Evolutionary conservation across 2,797 vertebrate genomes (phyloP).

Genomic region (Denticeps clupeoides): DNA sequence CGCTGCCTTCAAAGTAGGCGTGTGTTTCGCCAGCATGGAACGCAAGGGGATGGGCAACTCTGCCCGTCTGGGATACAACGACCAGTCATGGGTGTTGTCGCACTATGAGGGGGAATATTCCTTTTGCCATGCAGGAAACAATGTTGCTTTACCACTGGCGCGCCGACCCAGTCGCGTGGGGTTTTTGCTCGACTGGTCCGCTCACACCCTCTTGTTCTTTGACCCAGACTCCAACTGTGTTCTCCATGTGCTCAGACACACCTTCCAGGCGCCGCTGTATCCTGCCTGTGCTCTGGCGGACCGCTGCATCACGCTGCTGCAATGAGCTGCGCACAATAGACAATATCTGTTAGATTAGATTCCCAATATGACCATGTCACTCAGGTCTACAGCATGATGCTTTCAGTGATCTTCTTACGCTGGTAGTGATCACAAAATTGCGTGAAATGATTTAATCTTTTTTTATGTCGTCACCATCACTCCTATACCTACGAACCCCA

Average conservation of each 20-base stretch:
- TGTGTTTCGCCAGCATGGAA: conserved; percentile 72
- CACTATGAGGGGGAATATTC: conserved; percentile 74
- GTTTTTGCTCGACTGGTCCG: conserved; percentile 73
- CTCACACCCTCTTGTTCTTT: conserved; percentile 73
- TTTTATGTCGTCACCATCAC: no score
- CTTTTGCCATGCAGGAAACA: conserved; percentile 66
- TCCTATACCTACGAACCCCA: no score
- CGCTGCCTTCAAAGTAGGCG: conserved; percentile 82
- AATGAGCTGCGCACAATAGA: conserved; percentile 25
- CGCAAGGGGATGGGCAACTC: conserved; percentile 72
- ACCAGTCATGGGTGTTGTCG: conserved; percentile 80
- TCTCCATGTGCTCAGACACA: conserved; percentile 52
- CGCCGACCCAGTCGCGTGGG: conserved; percentile 61
- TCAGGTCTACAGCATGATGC: no score
- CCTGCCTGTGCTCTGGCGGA: conserved; percentile 77
- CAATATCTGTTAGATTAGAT: no score
- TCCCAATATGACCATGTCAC: no score
- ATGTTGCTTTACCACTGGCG: conserved; percentile 52
- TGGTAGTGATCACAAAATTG: no score
- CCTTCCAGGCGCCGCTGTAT: conserved; percentile 63
- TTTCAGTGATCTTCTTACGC: no score
- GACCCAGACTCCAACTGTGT: conserved; percentile 62
- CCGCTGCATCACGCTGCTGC: conserved; percentile 63
- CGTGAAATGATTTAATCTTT: no score
- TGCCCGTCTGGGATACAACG: conserved; percentile 74